Evolutionary conservation across 2,797 vertebrate species (phyloP).

Genomic region (Pangasius macronema): DNA sequence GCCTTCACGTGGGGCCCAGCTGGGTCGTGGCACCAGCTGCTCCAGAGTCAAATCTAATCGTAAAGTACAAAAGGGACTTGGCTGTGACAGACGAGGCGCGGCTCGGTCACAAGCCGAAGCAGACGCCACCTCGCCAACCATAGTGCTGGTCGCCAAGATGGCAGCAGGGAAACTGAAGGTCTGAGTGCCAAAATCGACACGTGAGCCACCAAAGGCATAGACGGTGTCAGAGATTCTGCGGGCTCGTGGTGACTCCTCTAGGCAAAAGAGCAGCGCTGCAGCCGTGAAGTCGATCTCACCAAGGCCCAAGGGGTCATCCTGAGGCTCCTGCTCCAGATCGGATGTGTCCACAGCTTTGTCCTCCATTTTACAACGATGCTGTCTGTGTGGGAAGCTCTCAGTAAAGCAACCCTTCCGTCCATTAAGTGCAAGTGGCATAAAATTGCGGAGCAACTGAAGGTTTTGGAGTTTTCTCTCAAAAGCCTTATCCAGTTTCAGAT

Average conservation of each 20-base stretch:
- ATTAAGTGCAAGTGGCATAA: slow-evolving; percentile 75
- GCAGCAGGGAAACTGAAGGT: slow-evolving; percentile 96
- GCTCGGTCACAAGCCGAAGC: slow-evolving; percentile 97
- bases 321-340: slow-evolving; percentile 83
- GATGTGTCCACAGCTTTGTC: slow-evolving; percentile 94
- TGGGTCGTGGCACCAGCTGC: slow-evolving; percentile 77
- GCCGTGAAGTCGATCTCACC: slow-evolving; percentile 95
- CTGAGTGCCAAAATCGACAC: slow-evolving; percentile 91
- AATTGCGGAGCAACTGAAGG: slow-evolving; percentile 73
- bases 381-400: slow-evolving; percentile 64
- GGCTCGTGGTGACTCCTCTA: slow-evolving; percentile 92
- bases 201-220: slow-evolving; percentile 80
- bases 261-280: slow-evolving; percentile 91
- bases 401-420: slow-evolving; percentile 72
- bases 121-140: slow-evolving; percentile 96
- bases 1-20: slow-evolving; percentile 82
- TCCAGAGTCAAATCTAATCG: slow-evolving; percentile 92
- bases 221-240: slow-evolving; percentile 92
- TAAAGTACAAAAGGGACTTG: slow-evolving; percentile 93
- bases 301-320: slow-evolving; percentile 90
- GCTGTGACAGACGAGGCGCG: slow-evolving; percentile 91
- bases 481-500: no score
- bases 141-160: slow-evolving; percentile 92
- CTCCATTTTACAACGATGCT: slow-evolving; percentile 78
- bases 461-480: slow-evolving; percentile 77